Conservation (phyloP, 2,888 invertebrate genomes). For the Eretmocerus hayati region DNA sequence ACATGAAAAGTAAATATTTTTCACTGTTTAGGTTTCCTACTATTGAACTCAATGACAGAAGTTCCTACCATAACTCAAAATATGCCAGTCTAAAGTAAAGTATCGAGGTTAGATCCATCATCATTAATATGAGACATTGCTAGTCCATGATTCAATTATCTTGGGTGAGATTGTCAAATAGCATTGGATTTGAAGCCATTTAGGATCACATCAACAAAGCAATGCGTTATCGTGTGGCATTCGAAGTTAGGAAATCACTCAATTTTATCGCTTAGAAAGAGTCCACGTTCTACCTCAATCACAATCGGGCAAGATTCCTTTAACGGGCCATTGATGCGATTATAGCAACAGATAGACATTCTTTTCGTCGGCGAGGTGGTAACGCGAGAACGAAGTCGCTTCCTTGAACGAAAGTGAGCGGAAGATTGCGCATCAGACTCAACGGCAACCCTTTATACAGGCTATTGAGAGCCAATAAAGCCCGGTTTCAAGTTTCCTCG, state of each 20-base stretch:
- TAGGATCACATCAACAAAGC: constrained; percentile 1
- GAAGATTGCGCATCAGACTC: too few species aligned
- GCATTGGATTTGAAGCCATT: background rate
- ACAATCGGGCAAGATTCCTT: constrained; percentile 8
- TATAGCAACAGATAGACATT: constrained; percentile 5
- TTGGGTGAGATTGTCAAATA: too few species aligned
- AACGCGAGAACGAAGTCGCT: background rate
- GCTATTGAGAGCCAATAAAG: constrained; percentile 2
- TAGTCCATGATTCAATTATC: too few species aligned
- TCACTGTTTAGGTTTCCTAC: too few species aligned
- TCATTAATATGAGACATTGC: too few species aligned
- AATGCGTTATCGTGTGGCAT: background rate
- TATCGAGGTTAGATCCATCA: too few species aligned
- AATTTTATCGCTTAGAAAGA: constrained; percentile 8
- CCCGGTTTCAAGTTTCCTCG: constrained; percentile 23
- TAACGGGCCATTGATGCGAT: constrained; percentile 15
- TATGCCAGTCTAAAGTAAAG: too few species aligned
- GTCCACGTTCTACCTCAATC: constrained; percentile 11
- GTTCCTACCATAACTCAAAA: too few species aligned
- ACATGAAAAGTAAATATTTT: too few species aligned
- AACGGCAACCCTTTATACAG: constrained; percentile 10
- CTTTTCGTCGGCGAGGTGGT: background rate
- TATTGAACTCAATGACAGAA: too few species aligned
- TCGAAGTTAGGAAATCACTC: constrained; percentile 1
- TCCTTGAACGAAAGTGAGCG: constrained; percentile 3